Evolutionary conservation across 2,888 invertebrate genomes (phyloP).

Genomic region (Pollenia angustigena): DNA sequence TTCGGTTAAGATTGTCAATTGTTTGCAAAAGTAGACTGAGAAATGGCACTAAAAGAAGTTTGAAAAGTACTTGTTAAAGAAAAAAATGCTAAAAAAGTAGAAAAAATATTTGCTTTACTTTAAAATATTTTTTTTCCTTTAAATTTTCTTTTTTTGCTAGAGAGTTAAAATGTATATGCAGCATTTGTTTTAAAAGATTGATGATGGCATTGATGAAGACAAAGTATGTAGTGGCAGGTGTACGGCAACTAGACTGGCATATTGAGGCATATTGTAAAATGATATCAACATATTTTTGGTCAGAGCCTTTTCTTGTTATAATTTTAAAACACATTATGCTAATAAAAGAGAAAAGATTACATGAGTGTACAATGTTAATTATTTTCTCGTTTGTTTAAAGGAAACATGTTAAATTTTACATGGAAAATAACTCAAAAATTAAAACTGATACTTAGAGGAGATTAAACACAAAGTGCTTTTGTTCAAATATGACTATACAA

Average conservation of each 20-base stretch:
- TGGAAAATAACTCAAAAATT: neutral
- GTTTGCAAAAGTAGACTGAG: neutral
- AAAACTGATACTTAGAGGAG: neutral
- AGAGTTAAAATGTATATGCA: constrained; percentile 42
- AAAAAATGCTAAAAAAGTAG: neutral
- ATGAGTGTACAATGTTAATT: constrained; percentile 43
- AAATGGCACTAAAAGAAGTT: constrained; percentile 7
- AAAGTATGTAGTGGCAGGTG: constrained; percentile 39
- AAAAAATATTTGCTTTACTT: constrained; percentile 17
- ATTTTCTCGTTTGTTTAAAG: constrained; percentile 45
- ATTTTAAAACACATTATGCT: constrained; percentile 26
- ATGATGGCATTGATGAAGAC: constrained; percentile 73
- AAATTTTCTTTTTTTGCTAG: neutral
- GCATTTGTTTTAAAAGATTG: constrained; percentile 70
- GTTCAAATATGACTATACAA: too few species aligned
- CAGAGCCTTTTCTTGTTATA: constrained; percentile 8
- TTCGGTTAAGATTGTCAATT: neutral
- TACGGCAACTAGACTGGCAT: neutral
- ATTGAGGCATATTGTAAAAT: constrained; percentile 7
- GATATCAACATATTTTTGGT: constrained; percentile 49
- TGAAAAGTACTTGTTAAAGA: neutral
- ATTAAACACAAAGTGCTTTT: neutral
- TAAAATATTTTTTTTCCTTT: neutral
- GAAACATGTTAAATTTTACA: neutral
- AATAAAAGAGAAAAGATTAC: constrained; percentile 12